Conservation (phyloP, 1,140 invertebrate genomes). For the Potamilus streckersoni region DNA sequence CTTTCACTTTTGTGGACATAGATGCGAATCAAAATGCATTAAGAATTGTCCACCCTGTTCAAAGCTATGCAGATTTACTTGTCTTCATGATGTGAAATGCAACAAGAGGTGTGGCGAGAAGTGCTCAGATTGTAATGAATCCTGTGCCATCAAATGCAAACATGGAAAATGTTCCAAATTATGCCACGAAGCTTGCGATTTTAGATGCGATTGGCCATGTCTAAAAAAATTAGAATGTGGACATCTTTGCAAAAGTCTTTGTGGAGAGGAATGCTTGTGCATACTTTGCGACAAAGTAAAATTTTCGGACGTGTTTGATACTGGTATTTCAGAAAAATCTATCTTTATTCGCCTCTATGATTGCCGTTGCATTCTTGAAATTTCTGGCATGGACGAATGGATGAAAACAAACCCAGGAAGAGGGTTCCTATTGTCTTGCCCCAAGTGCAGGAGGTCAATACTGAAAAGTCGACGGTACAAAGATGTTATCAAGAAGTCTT, state of each 20-base stretch:
- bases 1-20: slow-evolving; percentile 56
- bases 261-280: slow-evolving; percentile 72
- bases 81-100: slow-evolving; percentile 70
- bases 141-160: slow-evolving; percentile 62
- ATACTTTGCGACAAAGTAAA: slow-evolving; percentile 49
- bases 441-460: too few species aligned
- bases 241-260: slow-evolving; percentile 73
- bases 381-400: slow-evolving; percentile 60
- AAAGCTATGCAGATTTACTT: slow-evolving; percentile 71
- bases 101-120: slow-evolving; percentile 71
- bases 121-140: slow-evolving; percentile 73
- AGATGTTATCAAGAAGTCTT: too few species aligned
- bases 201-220: slow-evolving; percentile 65
- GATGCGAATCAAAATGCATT: slow-evolving; percentile 37
- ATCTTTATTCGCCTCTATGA: slow-evolving; percentile 29
- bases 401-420: slow-evolving; percentile 43
- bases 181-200: slow-evolving; percentile 74
- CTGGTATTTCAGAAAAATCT: slow-evolving; percentile 45
- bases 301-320: slow-evolving; percentile 70
- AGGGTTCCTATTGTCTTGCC: too few species aligned
- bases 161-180: slow-evolving; percentile 71
- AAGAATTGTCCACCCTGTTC: slow-evolving; percentile 73
- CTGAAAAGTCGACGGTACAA: too few species aligned
- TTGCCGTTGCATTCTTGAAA: slow-evolving; percentile 32
- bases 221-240: slow-evolving; percentile 68